Conservation (phyloP, 1,140 invertebrate genomes). For the Pseudomyrmex flavicornis region DNA sequence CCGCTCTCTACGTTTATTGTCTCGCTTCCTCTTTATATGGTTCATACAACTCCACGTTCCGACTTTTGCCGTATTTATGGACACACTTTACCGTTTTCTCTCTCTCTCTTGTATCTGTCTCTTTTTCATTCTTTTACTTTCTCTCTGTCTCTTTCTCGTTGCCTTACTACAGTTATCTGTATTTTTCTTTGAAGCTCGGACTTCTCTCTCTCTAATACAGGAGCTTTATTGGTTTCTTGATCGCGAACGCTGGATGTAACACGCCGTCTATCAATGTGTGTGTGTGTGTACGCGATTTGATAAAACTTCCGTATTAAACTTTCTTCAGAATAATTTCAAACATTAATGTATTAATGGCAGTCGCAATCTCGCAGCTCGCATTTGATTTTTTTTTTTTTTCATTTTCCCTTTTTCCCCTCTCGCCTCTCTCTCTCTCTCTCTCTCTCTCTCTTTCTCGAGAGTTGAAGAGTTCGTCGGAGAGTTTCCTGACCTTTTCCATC, state of each 20-base stretch:
- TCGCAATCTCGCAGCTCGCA: neutral
- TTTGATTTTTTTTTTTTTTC: constrained; percentile 12
- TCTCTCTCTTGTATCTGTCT: neutral
- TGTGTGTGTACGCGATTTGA: neutral
- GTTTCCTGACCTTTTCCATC: too few relatives aligned
- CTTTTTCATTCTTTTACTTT: too few relatives aligned
- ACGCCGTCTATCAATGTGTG: neutral
- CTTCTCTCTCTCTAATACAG: constrained; percentile 27
- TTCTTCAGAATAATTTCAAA: neutral
- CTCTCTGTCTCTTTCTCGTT: neutral
- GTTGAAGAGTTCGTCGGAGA: neutral
- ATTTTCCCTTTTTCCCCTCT: neutral
- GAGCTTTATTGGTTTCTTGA: constrained; percentile 44
- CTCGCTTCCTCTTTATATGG: constrained; percentile 53
- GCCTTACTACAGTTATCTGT: constrained; percentile 43
- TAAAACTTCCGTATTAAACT: neutral
- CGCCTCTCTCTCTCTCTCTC: neutral
- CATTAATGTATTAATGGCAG: constrained; percentile 27
- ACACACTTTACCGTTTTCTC: constrained; percentile 53
- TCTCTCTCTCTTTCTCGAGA: neutral
- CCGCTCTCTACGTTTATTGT: constrained; percentile 50
- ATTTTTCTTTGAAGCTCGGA: constrained; percentile 45
- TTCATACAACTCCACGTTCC: constrained; percentile 54
- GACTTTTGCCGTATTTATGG: constrained; percentile 59
- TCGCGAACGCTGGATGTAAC: constrained; percentile 32